phyloP scores from a whole-genome alignment of 2,797 vertebrate genomes.

The Gastrophryne carolinensis region DNA sequence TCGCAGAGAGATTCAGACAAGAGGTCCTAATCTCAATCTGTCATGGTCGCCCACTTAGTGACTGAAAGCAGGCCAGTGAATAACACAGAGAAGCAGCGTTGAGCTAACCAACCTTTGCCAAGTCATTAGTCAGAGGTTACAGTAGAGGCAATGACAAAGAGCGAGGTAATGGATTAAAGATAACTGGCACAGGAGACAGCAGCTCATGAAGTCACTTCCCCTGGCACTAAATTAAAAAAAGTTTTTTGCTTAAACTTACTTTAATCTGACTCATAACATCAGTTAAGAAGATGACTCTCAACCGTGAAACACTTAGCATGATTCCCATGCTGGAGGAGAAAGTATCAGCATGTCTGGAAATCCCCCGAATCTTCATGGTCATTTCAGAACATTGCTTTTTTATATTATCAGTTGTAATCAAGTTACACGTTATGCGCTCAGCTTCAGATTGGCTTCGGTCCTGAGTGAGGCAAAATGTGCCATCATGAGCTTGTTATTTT shows the following conservation, averaged over 20 bases:
- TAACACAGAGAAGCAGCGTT: background rate
- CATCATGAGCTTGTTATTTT: no score
- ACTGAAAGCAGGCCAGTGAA: background rate
- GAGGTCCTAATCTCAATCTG: background rate
- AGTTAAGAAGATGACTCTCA: background rate
- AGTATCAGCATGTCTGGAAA: background rate
- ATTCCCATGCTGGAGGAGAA: background rate
- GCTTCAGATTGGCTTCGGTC: no score
- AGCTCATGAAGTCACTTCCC: background rate
- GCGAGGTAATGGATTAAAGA: background rate
- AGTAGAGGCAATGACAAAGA: background rate
- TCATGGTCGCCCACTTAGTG: background rate
- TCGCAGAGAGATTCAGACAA: no score
- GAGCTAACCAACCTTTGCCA: background rate
- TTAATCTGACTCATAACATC: background rate
- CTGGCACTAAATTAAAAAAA: conserved; percentile 9
- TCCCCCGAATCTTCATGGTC: no score
- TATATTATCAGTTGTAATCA: no score
- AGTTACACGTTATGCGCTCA: no score
- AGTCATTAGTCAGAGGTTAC: background rate
- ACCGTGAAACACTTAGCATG: background rate
- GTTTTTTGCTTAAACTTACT: background rate
- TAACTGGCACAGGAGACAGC: background rate
- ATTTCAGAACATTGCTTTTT: no score
- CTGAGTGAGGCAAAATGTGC: no score